Evolutionary conservation across 1,140 invertebrate species (phyloP).

Genomic region (Drosophila subobscura): DNA sequence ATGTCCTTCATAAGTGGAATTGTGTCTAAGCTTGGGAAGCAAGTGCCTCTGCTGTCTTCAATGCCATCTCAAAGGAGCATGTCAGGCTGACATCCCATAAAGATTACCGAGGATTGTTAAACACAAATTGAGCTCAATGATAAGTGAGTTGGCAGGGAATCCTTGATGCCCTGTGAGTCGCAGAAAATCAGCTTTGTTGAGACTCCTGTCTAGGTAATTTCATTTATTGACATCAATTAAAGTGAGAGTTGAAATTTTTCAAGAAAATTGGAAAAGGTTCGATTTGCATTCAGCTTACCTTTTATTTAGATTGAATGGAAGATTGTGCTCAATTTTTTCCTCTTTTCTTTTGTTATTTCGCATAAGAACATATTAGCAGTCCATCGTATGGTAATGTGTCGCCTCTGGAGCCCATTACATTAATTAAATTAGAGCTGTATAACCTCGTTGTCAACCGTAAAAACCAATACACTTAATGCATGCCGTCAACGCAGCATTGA

Average conservation of each 20-base stretch:
- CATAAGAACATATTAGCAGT: no score
- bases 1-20: no score
- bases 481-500: slow-evolving; percentile 33
- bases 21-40: slow-evolving; percentile 17
- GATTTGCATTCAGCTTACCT: no score
- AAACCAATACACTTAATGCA: slow-evolving; percentile 76
- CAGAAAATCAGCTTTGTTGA: slow-evolving; percentile 61
- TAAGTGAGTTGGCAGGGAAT: slow-evolving; percentile 55
- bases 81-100: slow-evolving; percentile 73
- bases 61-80: slow-evolving; percentile 23
- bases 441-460: slow-evolving; percentile 60
- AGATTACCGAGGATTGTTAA: slow-evolving; percentile 80
- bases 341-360: no score
- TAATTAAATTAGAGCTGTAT: slow-evolving; percentile 72
- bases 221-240: no score
- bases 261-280: slow-evolving; percentile 44
- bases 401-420: slow-evolving; percentile 60
- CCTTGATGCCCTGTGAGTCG: slow-evolving; percentile 15
- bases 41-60: slow-evolving; percentile 44
- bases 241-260: slow-evolving; percentile 13
- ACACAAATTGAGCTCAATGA: slow-evolving; percentile 80
- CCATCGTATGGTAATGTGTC: slow-evolving; percentile 22
- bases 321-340: slow-evolving; percentile 33
- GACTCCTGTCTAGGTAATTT: slow-evolving; percentile 21
- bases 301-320: no score